These are phyloP conservation scores for Scaptomyza graminum DNA, from an alignment of 1,140 invertebrate species.

Conservation along the genomic window DNA sequence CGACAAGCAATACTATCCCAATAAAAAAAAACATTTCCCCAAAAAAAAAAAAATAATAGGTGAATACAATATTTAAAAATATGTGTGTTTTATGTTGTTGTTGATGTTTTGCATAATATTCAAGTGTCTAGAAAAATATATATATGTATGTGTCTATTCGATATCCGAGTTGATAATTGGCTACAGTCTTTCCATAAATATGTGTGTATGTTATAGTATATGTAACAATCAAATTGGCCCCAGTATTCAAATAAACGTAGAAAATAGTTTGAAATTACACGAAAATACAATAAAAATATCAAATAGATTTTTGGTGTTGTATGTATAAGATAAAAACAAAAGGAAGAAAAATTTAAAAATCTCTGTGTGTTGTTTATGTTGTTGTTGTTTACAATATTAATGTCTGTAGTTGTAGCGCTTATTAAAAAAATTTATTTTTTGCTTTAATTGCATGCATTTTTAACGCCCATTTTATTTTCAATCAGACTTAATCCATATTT, in stretches of 20 bases:
- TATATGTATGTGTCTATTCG: slow-evolving; percentile 40
- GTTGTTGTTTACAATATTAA: slow-evolving; percentile 28
- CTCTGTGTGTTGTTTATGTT: slow-evolving; percentile 65
- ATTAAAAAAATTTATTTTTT: slow-evolving; percentile 32
- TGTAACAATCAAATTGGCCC: slow-evolving; percentile 41
- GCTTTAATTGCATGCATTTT: slow-evolving; percentile 8
- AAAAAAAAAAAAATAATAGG: slow-evolving; percentile 28
- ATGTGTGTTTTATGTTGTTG: slow-evolving; percentile 34
- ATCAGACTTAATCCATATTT: slow-evolving; percentile 63
- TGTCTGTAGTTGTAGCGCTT: slow-evolving; percentile 50
- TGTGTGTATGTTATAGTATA: slow-evolving; percentile 39
- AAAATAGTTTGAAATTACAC: slow-evolving; percentile 1
- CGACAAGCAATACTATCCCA: slow-evolving; percentile 44
- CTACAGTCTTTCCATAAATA: slow-evolving; percentile 21
- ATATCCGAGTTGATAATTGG: slow-evolving; percentile 20
- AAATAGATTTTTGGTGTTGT: slow-evolving; percentile 82
- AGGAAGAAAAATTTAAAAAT: slow-evolving; percentile 42
- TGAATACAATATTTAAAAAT: slow-evolving; percentile 52
- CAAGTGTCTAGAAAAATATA: slow-evolving; percentile 50
- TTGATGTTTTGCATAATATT: slow-evolving; percentile 25
- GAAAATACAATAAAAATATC: slow-evolving; percentile 16
- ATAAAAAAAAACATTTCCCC: too few species aligned
- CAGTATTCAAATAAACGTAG: slow-evolving; percentile 27
- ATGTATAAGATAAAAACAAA: slow-evolving; percentile 48
- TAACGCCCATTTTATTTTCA: slow-evolving; percentile 9